Base-by-base conservation (phyloP, 2,113 vertebrate species). In the Eudyptes chrysolophus region DNA sequence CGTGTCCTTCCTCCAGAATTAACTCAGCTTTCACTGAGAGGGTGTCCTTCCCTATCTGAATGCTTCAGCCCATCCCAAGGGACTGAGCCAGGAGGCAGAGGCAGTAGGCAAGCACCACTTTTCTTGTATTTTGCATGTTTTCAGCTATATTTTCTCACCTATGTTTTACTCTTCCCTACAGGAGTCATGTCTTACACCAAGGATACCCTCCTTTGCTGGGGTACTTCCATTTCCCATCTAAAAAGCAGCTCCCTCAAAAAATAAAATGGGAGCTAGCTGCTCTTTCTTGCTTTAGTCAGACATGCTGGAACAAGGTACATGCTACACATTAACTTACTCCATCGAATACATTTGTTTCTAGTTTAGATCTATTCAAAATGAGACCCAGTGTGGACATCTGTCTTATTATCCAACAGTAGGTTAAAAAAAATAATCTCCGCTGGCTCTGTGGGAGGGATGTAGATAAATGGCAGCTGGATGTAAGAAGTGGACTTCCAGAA, bases 1-100 rank as follows among this genome's bases (percentile, higher is more conserved):
- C 1, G 0, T 1, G 1, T 32, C 25, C n/a, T 78, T 60, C 32
- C n/a, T 60, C 51, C 36, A 57, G 34, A 52, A 51, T 40, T 46
- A 68, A 66, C 55, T 77, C 70, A 57, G 26, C n/a, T 66, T 89
- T 70, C 75, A 44, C 55, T 2, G 2, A 30, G 9, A 44, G 12
- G 16, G 2, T 84, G 74, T 72, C 65, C 68, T 48, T 74, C 69
- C 55, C 13, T 34, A 46, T 27, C 34, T 3, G 2, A 81, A 17
- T 0, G 8, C 38, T 86, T 62, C 49, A 60, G 24, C 30, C 19
- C 42, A 27, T 20, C 25, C 5, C 42, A 42, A 38, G 22, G 22
- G 3, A 75, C 57, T 0, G 0, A 75, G 17, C 14, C 20, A 32
- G 51, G 40, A 81, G 60, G 34, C 38, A 62, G 7, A 82, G 40